These are phyloP conservation scores for Diplodus sargus DNA, from an alignment of 2,797 vertebrate genomes.

Conservation along the genomic window DNA sequence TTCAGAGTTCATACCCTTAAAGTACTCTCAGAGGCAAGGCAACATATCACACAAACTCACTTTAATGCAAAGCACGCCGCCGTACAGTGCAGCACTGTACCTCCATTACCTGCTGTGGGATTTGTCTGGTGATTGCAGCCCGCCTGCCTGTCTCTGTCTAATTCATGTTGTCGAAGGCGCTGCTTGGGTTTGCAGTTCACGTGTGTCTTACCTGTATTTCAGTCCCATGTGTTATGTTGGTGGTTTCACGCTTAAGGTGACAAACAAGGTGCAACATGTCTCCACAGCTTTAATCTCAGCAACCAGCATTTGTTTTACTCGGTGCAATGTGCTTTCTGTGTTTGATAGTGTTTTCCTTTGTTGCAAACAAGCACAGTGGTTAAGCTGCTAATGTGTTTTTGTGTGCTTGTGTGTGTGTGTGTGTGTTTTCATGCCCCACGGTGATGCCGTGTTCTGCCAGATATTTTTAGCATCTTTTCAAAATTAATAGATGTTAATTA, in stretches of 20 bases:
- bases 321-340: background rate
- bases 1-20: conserved; percentile 57
- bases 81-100: conserved; percentile 33
- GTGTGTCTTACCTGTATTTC: conserved; percentile 22
- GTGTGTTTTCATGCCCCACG: background rate
- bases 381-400: background rate
- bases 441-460: conserved; percentile 31
- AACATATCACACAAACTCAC: conserved; percentile 57
- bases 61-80: conserved; percentile 42
- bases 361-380: conserved; percentile 22
- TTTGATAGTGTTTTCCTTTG: conserved; percentile 7
- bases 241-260: conserved; percentile 21
- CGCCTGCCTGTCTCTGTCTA: conserved; percentile 13
- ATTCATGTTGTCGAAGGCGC: conserved; percentile 24
- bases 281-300: conserved; percentile 2
- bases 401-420: conserved; percentile 28
- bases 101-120: conserved; percentile 56
- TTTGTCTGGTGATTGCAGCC: conserved; percentile 40
- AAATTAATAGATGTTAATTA: conserved; percentile 71
- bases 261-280: conserved; percentile 9
- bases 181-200: conserved; percentile 20
- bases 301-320: background rate
- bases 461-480: conserved; percentile 71
- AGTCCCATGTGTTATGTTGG: background rate
- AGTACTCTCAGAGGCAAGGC: conserved; percentile 46